A percentile compares a stretch with the other conserved stretches of the same genome.
Evolutionary conservation across 2,888 invertebrate species (phyloP).

Genomic region (Ochlodes sylvanus): DNA sequence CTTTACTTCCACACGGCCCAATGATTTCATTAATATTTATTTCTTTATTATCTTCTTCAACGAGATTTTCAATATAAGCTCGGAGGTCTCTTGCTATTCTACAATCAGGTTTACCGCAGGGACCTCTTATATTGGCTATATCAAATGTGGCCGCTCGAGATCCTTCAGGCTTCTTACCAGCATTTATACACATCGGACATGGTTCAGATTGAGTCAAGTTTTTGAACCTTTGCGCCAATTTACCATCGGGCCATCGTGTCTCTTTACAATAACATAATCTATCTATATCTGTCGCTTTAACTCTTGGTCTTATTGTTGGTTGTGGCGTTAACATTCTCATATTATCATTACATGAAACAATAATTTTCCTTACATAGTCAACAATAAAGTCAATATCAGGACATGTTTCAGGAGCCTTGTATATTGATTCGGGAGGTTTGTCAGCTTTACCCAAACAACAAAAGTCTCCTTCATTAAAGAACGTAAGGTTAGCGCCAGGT

Average conservation of each 20-base stretch:
- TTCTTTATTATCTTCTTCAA: slow-evolving; percentile 70
- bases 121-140: slow-evolving; percentile 74
- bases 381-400: slow-evolving; percentile 72
- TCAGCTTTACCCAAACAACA: slow-evolving; percentile 73
- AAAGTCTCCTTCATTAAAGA: slow-evolving; percentile 69
- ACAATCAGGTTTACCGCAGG: slow-evolving; percentile 75
- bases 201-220: slow-evolving; percentile 63
- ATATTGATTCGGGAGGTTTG: slow-evolving; percentile 71
- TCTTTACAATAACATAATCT: slow-evolving; percentile 74
- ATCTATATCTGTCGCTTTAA: slow-evolving; percentile 77
- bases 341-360: slow-evolving; percentile 77
- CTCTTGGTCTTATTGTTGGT: slow-evolving; percentile 67
- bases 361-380: slow-evolving; percentile 75
- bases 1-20: slow-evolving; percentile 76
- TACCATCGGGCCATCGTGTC: slow-evolving; percentile 68
- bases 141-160: slow-evolving; percentile 59
- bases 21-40: slow-evolving; percentile 66
- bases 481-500: slow-evolving; percentile 68
- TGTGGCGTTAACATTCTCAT: slow-evolving; percentile 79
- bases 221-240: slow-evolving; percentile 68
- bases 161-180: slow-evolving; percentile 53
- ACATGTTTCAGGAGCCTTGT: slow-evolving; percentile 69
- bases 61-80: slow-evolving; percentile 71
- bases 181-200: slow-evolving; percentile 68
- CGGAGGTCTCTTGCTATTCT: slow-evolving; percentile 73